Evolutionary conservation across 2,888 invertebrate species (phyloP).

Genomic region (Dolomedes plantarius): DNA sequence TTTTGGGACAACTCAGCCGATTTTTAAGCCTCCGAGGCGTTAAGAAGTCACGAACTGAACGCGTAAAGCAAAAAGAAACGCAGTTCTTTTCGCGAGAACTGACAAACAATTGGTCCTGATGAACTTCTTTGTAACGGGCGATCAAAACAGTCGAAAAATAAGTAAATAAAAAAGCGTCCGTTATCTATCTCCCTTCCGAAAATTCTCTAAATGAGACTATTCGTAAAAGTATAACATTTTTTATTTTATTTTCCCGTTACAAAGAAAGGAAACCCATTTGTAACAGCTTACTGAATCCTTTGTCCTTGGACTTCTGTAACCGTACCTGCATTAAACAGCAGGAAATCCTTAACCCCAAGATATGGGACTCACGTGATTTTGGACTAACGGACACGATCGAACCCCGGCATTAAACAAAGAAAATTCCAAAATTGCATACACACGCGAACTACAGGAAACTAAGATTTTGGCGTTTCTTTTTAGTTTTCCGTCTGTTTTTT

Average conservation of each 20-base stretch:
- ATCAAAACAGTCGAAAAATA: no score
- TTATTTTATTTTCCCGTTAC: background rate
- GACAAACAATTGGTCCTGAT: background rate
- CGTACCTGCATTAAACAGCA: conserved; percentile 15
- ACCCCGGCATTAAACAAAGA: background rate
- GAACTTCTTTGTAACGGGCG: background rate
- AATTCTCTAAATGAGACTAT: conserved; percentile 1
- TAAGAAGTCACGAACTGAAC: no score
- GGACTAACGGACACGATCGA: background rate
- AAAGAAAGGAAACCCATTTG: conserved; percentile 13
- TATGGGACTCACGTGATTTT: background rate
- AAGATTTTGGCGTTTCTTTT: background rate
- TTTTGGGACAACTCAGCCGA: no score
- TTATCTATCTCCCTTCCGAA: background rate
- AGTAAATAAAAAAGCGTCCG: background rate
- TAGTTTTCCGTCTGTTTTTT: background rate
- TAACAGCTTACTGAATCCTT: conserved; percentile 18
- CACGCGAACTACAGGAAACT: conserved; percentile 11
- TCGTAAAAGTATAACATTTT: conserved; percentile 4
- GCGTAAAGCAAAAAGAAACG: no score
- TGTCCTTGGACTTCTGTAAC: conserved; percentile 16
- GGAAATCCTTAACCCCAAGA: conserved; percentile 10
- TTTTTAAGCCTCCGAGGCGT: no score
- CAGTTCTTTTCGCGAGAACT: no score
- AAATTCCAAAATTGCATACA: background rate